These are phyloP conservation scores for Diarsia dahlii DNA, from an alignment of 2,888 invertebrate genomes.

Conservation along the genomic window DNA sequence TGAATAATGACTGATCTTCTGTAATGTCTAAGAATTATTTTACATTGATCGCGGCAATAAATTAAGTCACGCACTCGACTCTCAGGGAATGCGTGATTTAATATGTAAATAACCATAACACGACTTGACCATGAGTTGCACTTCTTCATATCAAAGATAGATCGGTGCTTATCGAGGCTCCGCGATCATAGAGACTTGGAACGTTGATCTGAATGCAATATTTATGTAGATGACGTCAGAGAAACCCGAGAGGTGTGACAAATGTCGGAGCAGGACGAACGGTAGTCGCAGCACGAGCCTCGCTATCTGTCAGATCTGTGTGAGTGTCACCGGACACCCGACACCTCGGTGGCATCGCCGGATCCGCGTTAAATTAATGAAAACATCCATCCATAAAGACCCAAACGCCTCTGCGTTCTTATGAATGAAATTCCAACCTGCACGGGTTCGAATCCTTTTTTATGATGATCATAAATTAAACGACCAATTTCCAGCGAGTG, in stretches of 20 bases:
- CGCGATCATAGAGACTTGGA: slow-evolving; percentile 40
- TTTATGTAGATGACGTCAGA: slow-evolving; percentile 65
- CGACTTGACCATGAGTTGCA: slow-evolving; percentile 79
- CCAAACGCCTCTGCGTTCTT: slow-evolving; percentile 90
- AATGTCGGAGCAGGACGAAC: slow-evolving; percentile 69
- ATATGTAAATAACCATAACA: slow-evolving; percentile 80
- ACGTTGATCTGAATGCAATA: slow-evolving; percentile 33
- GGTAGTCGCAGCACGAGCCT: slow-evolving; percentile 84
- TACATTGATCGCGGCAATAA: slow-evolving; percentile 84
- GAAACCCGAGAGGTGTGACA: slow-evolving; percentile 58
- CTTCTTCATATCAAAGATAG: slow-evolving; percentile 72
- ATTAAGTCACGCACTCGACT: slow-evolving; percentile 86
- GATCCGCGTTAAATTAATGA: slow-evolving; percentile 89
- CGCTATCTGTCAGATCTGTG: slow-evolving; percentile 79
- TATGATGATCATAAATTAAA: slow-evolving; percentile 89
- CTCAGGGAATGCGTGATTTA: slow-evolving; percentile 82
- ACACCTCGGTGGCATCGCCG: slow-evolving; percentile 85
- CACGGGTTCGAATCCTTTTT: slow-evolving; percentile 89
- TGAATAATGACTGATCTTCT: slow-evolving; percentile 85
- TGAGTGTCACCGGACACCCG: slow-evolving; percentile 83
- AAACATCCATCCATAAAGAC: slow-evolving; percentile 90
- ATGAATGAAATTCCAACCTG: slow-evolving; percentile 91
- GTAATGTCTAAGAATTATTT: slow-evolving; percentile 84
- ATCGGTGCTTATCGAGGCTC: slow-evolving; percentile 59
- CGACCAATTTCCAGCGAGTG: slow-evolving; percentile 90